Percentiles rank a stretch among this genome's conserved stretches.
Evolutionary conservation across 2,888 invertebrate genomes (phyloP).

Genomic region (Opisthograptis luteolata): DNA sequence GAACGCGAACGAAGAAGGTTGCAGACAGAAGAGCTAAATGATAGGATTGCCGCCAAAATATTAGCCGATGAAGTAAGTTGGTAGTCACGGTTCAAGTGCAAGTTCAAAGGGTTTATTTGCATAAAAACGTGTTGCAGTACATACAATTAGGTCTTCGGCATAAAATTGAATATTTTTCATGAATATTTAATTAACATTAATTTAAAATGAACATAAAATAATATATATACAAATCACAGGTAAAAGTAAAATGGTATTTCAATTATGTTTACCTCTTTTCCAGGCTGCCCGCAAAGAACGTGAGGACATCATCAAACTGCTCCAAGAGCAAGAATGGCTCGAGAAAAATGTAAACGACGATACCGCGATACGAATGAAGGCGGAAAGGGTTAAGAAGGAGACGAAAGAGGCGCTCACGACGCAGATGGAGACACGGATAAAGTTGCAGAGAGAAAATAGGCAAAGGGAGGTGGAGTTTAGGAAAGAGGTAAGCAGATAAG

Average conservation of each 20-base stretch:
- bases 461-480: conserved; percentile 67
- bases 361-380: conserved; percentile 56
- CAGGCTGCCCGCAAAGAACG: conserved; percentile 66
- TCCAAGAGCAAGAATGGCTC: conserved; percentile 78
- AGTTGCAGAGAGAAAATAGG: conserved; percentile 50
- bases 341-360: conserved; percentile 75
- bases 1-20: conserved; percentile 54
- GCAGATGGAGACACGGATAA: conserved; percentile 54
- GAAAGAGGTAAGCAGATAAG: conserved; percentile 62
- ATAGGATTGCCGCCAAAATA: conserved; percentile 58
- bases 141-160: no score
- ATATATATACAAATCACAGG: no score
- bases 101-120: no score
- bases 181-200: no score
- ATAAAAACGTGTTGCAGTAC: no score
- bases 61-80: conserved; percentile 66
- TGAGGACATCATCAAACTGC: conserved; percentile 67
- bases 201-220: no score
- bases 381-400: conserved; percentile 56
- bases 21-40: conserved; percentile 55
- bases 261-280: conserved; percentile 7
- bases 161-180: no score
- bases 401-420: conserved; percentile 57
- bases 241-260: no score
- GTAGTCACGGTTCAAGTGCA: no score